Evolutionary conservation across 2,113 vertebrate species (phyloP), one percentile per base, ranked within the genome.

Genomic region (Amazona vittata): DNA sequence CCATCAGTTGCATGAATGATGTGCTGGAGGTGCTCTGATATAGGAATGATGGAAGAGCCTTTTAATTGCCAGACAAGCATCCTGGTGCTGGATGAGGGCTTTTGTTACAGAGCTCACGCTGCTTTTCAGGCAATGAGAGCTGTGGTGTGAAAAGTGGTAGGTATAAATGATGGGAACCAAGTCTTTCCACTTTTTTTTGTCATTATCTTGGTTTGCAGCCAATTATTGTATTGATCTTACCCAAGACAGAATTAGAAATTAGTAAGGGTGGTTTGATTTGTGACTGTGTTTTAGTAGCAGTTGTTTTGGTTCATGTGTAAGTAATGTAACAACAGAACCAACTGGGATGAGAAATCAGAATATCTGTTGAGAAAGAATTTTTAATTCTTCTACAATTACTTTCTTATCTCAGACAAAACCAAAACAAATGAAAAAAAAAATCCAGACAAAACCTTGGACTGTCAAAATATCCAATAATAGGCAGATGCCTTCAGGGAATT

Each of bases 211-310:
- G 15, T 84, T 89, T 81, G 16, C 44, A 91, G 22, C 10, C 59
- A 69, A 26, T 62, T 86, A 80, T 35, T 35, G 19, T 89, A 73
- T 65, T 81, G 53, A 62, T 84, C 89, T 89, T 74, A 73, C 22
- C 19, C 22, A 62, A 52, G 49, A 21, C 19, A 86, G 39, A 86
- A 77, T 60, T 65, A 80, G 22, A 39, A 77, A 73, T 80, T 73
- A 47, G 21, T 0, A 0, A 55, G 9, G 13, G 17, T 62, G 29
- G 11, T 33, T 77, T 81, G 35, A 39, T 57, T 86, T 81, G 21
- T 68, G 41, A 26, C 35, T 55, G 10, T 63, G 28, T 57, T 90
- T 77, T 76, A 16, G 62, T 71, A 79, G 37, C 11, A 49, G 18
- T 44, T 35, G 13, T 85, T 91, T 67, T 41, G 10, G 39, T 94